A percentile compares a stretch with the other conserved stretches of the same genome.
Evolutionary conservation across 1,140 invertebrate species (phyloP).

Genomic region (Diabrotica undecimpunctata): DNA sequence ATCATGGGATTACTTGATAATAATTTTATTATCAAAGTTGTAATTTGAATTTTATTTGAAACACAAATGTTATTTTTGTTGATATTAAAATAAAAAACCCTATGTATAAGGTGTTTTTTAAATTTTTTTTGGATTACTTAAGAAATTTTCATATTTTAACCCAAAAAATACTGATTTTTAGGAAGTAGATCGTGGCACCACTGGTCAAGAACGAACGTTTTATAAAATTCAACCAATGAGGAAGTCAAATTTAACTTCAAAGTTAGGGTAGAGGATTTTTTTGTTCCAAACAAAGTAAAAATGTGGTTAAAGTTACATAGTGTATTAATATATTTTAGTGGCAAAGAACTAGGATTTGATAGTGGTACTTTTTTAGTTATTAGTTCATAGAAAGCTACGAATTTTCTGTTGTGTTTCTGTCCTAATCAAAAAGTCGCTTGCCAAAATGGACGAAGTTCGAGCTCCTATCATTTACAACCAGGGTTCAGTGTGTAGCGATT

Average conservation of each 20-base stretch:
- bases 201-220: too few species aligned
- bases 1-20: too few species aligned
- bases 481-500: slow-evolving; percentile 43
- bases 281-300: slow-evolving; percentile 39
- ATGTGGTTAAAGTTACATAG: slow-evolving; percentile 34
- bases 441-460: slow-evolving; percentile 46
- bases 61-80: too few species aligned
- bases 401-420: slow-evolving; percentile 25
- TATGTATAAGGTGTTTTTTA: too few species aligned
- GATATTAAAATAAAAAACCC: too few species aligned
- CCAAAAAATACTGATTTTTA: too few species aligned
- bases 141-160: too few species aligned
- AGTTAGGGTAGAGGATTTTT: slow-evolving; percentile 35
- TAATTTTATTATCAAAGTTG: too few species aligned
- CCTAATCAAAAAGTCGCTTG: slow-evolving; percentile 37
- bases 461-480: slow-evolving; percentile 36
- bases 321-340: slow-evolving; percentile 21
- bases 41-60: too few species aligned
- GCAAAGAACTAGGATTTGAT: slow-evolving; percentile 19
- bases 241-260: slow-evolving; percentile 32
- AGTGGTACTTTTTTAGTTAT: slow-evolving; percentile 16
- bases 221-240: slow-evolving; percentile 29
- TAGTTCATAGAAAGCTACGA: slow-evolving; percentile 13
- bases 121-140: too few species aligned
- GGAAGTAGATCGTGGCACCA: too few species aligned